Base-by-base conservation (phyloP, 2,113 vertebrate species). In the Suricata suricatta region DNA sequence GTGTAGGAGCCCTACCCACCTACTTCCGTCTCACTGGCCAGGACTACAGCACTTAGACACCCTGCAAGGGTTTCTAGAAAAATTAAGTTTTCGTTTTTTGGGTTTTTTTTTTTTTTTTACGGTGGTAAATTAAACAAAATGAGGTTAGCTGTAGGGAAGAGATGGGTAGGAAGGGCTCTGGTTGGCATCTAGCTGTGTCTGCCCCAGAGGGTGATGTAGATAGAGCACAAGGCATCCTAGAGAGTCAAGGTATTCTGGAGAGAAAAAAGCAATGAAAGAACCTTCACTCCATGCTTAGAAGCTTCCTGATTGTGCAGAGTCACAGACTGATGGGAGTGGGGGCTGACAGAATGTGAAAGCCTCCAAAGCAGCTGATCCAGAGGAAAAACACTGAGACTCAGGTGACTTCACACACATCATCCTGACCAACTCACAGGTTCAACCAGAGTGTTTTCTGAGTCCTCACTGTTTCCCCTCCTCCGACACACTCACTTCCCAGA, bases 331-430 rank as follows among this genome's bases (percentile, higher is more conserved):
- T 2, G 29, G 35, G 57, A 60, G 25, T 3, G 17, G 68, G 92
- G 27, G 85, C 29, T 0, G 1, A 29, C 50, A 95, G 31, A 76
- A 71, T 21, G 29, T 69, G 82, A 66, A 64, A 63, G 63, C 41
- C 71, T 74, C 68, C 71, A 96, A 3, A 81, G 80, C 86, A 82
- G 91, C 86, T 96, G 93, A 90, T 54, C 6, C 66, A 68, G 81
- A 86, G 79, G 96, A 96, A 88, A 84, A 97, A 77, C 63, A 86
- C 21, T 5, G 31, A 86, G 82, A 64, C 63, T 31, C 84, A 89
- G 69, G 66, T 95, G 81, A 92, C 84, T 88, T 96, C 83, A 74
- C 92, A 88, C 92, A 47, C 52, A 77, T 27, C 66, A 19, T 44
- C 38, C 86, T 16, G 4, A 52, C 25, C 1, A 33, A 88, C 50